A percentile compares a stretch with the other conserved stretches of the same genome.
Evolutionary conservation across 2,797 vertebrate genomes (phyloP).

Genomic region (Coregonus ussuriensis): DNA sequence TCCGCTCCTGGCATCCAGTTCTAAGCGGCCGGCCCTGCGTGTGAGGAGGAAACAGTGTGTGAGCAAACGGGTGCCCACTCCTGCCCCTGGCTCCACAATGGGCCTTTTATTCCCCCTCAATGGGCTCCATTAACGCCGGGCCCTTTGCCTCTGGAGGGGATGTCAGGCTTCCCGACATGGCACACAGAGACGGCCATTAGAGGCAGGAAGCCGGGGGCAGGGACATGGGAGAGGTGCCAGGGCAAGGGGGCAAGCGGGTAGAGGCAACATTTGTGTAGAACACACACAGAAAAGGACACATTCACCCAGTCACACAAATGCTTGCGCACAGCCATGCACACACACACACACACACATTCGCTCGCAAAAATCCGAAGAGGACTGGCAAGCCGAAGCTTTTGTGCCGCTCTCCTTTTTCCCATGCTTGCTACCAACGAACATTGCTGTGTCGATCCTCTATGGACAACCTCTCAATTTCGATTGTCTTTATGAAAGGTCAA

Average conservation of each 20-base stretch:
- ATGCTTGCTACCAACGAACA: background rate
- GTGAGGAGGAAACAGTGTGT: slow-evolving; percentile 75
- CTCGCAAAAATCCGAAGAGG: background rate
- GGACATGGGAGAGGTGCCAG: slow-evolving; percentile 71
- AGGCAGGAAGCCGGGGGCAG: slow-evolving; percentile 79
- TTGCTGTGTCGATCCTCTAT: background rate
- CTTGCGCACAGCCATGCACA: background rate
- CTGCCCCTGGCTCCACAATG: slow-evolving; percentile 75
- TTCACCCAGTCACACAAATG: slow-evolving; percentile 7
- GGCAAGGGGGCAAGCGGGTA: slow-evolving; percentile 53
- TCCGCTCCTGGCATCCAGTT: slow-evolving; percentile 79
- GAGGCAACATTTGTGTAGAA: slow-evolving; percentile 55
- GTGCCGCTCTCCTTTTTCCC: background rate
- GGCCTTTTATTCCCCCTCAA: slow-evolving; percentile 78
- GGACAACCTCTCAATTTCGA: background rate
- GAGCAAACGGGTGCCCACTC: slow-evolving; percentile 78
- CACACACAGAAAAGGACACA: slow-evolving; percentile 25
- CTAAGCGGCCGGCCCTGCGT: slow-evolving; percentile 70
- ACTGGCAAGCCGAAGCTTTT: background rate
- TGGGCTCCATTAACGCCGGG: slow-evolving; percentile 77
- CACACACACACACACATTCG: slow-evolving; percentile 3
- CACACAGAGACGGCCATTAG: slow-evolving; percentile 78
- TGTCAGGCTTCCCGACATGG: slow-evolving; percentile 77
- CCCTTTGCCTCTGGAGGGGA: slow-evolving; percentile 74
- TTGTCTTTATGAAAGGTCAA: background rate